These are phyloP conservation scores for Scolanthus callimorphus DNA, from an alignment of 92 coral and sea anemone genomes.

Conservation along the genomic window DNA sequence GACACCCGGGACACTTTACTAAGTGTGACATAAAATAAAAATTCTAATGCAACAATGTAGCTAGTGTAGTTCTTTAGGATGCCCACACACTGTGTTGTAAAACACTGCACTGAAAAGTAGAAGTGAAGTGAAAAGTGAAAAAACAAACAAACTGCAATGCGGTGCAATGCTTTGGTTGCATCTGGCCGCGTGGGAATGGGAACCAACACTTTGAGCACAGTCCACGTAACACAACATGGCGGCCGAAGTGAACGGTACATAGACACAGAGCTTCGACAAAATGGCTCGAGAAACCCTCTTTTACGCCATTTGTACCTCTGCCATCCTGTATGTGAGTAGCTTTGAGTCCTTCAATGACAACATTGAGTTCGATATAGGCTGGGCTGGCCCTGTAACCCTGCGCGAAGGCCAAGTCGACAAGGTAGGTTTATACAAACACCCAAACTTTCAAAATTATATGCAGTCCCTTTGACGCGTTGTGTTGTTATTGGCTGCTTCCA, in stretches of 20 bases:
- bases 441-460: slow-evolving; percentile 1
- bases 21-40: too few relatives aligned
- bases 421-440: slow-evolving; percentile 44
- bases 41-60: too few relatives aligned
- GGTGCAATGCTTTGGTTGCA: too few relatives aligned
- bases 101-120: too few relatives aligned
- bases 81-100: too few relatives aligned
- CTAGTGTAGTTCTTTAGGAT: too few relatives aligned
- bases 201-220: too few relatives aligned
- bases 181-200: too few relatives aligned
- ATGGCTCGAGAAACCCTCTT: slow-evolving; percentile 23
- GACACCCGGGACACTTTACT: too few relatives aligned
- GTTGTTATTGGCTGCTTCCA: neutral
- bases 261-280: too few relatives aligned
- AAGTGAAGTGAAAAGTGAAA: too few relatives aligned
- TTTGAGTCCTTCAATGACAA: slow-evolving; percentile 82
- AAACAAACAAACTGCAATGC: too few relatives aligned
- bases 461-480: neutral
- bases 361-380: slow-evolving; percentile 73
- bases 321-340: slow-evolving; percentile 44
- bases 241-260: neutral
- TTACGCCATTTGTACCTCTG: slow-evolving; percentile 37
- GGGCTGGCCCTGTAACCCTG: slow-evolving; percentile 86
- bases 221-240: slow-evolving; percentile 28
- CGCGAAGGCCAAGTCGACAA: slow-evolving; percentile 75